Conservation (phyloP, 2,797 vertebrate species). For the Gallinago stenura region DNA sequence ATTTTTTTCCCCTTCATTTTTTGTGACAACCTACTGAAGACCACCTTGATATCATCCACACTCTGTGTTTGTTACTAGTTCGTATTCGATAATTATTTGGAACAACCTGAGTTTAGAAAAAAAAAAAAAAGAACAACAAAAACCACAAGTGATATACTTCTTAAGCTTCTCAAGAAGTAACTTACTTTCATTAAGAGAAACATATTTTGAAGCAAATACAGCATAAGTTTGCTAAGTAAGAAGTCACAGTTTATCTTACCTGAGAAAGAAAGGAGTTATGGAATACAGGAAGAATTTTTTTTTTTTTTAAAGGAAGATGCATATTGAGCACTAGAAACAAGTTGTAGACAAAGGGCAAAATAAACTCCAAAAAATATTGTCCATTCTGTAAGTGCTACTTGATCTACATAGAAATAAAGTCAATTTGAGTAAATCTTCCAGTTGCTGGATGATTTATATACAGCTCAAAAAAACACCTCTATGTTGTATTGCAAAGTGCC, state of each 20-base stretch:
- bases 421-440: not conserved
- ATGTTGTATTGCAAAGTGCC: not conserved
- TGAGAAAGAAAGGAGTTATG: not conserved
- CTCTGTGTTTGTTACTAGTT: not conserved
- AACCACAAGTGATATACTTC: not conserved
- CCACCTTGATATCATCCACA: not conserved
- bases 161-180: not conserved
- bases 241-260: slow-evolving; percentile 4
- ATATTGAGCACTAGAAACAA: not conserved
- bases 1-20: not conserved
- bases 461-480: not conserved
- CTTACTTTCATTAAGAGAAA: not conserved
- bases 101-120: not conserved
- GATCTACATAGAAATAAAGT: not conserved
- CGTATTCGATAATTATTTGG: not conserved
- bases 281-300: not conserved
- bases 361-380: not conserved
- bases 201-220: not conserved
- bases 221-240: not conserved
- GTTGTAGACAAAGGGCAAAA: not conserved
- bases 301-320: not conserved
- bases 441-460: not conserved
- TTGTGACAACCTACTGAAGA: not conserved
- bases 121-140: not conserved
- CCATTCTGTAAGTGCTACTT: not conserved